Conservation (phyloP, 2,888 invertebrate species). For the Eurytoma adleriae region DNA sequence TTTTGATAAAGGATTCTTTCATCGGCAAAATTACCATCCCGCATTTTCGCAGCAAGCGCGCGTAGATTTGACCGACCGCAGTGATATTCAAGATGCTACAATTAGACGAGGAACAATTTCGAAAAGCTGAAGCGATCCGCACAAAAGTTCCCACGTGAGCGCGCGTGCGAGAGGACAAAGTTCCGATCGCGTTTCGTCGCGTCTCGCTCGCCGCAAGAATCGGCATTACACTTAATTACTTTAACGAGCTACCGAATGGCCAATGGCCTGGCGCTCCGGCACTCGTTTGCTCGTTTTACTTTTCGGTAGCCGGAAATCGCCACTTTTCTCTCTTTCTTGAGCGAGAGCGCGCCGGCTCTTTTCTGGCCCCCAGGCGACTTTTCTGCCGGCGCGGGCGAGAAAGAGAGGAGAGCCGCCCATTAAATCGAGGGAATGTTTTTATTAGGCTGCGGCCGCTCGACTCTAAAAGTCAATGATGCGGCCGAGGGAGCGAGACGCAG, state of each 20-base stretch:
- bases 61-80: no score
- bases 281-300: constrained; percentile 33
- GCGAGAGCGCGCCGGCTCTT: neutral
- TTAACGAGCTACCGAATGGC: constrained; percentile 54
- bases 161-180: constrained; percentile 6
- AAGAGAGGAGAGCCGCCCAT: neutral
- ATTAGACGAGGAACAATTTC: no score
- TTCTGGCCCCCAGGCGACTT: constrained; percentile 18
- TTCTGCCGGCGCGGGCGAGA: neutral
- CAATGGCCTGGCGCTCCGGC: constrained; percentile 19
- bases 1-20: no score
- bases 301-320: constrained; percentile 57
- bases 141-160: constrained; percentile 40
- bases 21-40: no score
- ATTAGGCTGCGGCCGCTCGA: constrained; percentile 32
- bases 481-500: neutral
- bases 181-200: constrained; percentile 17
- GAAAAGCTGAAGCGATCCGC: no score
- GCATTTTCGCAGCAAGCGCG: no score
- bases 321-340: constrained; percentile 38
- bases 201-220: constrained; percentile 44
- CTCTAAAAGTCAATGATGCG: constrained; percentile 19
- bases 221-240: constrained; percentile 55
- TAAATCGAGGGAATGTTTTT: constrained; percentile 39
- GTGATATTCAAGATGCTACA: no score